Base-by-base conservation (phyloP, 2,888 invertebrate species). In the Agrilus cyanescens region DNA sequence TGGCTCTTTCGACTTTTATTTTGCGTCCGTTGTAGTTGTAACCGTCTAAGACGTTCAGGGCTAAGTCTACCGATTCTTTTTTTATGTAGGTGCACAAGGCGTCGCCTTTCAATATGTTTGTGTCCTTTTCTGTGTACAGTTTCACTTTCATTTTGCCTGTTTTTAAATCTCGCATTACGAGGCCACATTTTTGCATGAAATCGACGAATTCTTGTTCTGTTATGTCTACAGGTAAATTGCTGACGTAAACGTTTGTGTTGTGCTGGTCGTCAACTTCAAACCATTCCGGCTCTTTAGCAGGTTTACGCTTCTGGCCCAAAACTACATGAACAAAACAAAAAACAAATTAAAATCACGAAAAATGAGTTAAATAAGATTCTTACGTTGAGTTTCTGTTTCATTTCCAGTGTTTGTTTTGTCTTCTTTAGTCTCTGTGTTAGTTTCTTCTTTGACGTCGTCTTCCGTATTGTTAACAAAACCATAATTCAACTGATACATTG, bases 221-320 rank as follows among this genome's bases (percentile, higher is more conserved):
- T 44, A 90, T 79, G 55, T 94, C 89, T 42, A 75, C 60, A 0
- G 98, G 97, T 51, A 98, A 72, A 60, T 91, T 89, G 16, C 85
- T 83, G 4, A 98, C 93, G 70, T 99, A 99, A 0, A 98, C 93
- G 65, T 93, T 94, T 2, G 93, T 94, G 61, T 93, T 96, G 56
- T 83, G 80, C 16, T 80, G 77, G 44, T 91, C 85, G 47, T 89
- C 80, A 25, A 90, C 70, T 49, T 98, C 86, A 68, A 98, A 96
- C 98, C 98, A 99, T 45, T 57, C 64, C 16, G 66, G 71, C 47
- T 71, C 70, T 20, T 25, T 25, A 10, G 25, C 25, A 3, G 25
- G 65, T 57, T 78, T 78, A 40, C 73, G 62, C 55, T 52, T 60
- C 25, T 25, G 25, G 4, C 25, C 25, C 25, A 25, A 25, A 25